Evolutionary conservation across 2,888 invertebrate species (phyloP), one percentile per base, ranked within the genome.

Genomic region (Flexamia atlantica): DNA sequence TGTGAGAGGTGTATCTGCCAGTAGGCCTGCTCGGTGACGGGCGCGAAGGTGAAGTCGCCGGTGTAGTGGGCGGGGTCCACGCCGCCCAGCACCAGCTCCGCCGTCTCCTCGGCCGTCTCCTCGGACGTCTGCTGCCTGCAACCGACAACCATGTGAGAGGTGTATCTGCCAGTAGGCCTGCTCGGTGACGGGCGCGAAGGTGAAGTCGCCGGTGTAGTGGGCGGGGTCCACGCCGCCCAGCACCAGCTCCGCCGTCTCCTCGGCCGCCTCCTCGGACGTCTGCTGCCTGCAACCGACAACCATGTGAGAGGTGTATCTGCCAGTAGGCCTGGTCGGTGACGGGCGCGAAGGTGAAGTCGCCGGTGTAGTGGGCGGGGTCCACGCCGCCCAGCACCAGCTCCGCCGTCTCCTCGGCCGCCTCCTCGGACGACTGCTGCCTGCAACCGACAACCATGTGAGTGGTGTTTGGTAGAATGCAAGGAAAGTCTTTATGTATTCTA

Each of bases 161-260:
- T 92, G 93, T 91, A 99, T 97, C 92, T 99, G 98, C 99, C 99
- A 99, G 91, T 99, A 99, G 83, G 96, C 96, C 40, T 40, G 40
- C 85, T 94, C 93, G 86, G 94, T 93, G 0, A 99, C 96, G 0
- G 96, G 94, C 87, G 97, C 84, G 90, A 98, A 98, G 0, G 97
- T 97, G 90, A 99, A 96, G 10, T 96, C 94, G 30, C 98, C 98
- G 83, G 91, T 92, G 91, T 97, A 99, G 90, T 98, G 95, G 85
- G 94, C 92, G 0, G 97, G 94, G 92, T 99, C 99, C n/a, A 97
- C 97, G 32, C 99, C 99, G 88, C 99, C 99, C 87, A 97, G 94
- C 88, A 97, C 95, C 85, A 98, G 92, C 93, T 98, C 60, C 23
- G 23, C 60, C 14, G 23, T 14, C 60, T 25, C 60, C 23, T 23